phyloP scores from a whole-genome alignment of 1,140 invertebrate genomes.

The Cydia strobilella region DNA sequence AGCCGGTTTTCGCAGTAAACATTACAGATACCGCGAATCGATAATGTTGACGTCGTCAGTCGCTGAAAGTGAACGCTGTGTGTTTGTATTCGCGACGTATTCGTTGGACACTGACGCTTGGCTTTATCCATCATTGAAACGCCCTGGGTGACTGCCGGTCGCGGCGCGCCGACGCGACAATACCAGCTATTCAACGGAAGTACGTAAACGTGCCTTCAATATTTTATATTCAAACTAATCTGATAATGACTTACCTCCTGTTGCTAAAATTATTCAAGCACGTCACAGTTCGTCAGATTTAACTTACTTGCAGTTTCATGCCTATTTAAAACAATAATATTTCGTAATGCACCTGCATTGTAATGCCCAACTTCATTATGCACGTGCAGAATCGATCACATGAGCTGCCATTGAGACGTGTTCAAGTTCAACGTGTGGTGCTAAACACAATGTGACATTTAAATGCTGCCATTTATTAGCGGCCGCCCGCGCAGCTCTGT shows the following conservation, averaged over 20 bases:
- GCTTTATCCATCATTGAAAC: slow-evolving; percentile 53
- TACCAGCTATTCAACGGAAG: neutral
- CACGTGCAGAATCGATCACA: slow-evolving; percentile 23
- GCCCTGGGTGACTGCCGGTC: neutral
- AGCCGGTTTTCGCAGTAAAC: slow-evolving; percentile 12
- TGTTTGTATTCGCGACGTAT: slow-evolving; percentile 69
- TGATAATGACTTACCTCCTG: slow-evolving; percentile 13
- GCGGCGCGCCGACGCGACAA: slow-evolving; percentile 1
- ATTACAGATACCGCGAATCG: slow-evolving; percentile 42
- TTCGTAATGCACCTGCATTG: neutral
- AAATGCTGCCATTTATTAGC: slow-evolving; percentile 45
- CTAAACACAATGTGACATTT: slow-evolving; percentile 62
- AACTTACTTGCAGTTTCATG: neutral
- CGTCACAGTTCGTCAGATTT: neutral
- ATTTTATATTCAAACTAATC: slow-evolving; percentile 15
- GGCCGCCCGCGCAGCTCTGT: slow-evolving; percentile 44
- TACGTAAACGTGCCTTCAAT: neutral
- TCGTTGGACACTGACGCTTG: slow-evolving; percentile 61
- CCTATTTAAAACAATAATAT: neutral
- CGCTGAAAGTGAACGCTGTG: slow-evolving; percentile 74
- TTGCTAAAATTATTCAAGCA: neutral
- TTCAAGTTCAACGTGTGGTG: slow-evolving; percentile 65
- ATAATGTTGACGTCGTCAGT: slow-evolving; percentile 57
- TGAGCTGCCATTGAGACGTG: slow-evolving; percentile 30
- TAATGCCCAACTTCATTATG: slow-evolving; percentile 3